Conservation (phyloP, 92 coral and sea anemone genomes). For the Epizoanthus scotinus region DNA sequence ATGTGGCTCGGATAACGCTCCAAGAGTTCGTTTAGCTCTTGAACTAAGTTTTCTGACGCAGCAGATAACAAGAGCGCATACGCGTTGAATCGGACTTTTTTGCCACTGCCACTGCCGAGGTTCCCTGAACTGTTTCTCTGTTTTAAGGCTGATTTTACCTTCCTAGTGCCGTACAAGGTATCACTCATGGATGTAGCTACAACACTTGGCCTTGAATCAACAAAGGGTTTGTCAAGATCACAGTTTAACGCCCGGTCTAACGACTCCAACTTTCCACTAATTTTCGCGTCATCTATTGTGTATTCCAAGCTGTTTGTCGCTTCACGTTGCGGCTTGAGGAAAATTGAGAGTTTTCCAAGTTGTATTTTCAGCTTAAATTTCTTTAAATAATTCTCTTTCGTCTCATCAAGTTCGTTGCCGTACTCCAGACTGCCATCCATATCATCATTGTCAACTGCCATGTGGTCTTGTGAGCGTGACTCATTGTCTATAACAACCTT, state of each 20-base stretch:
- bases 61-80: slow-evolving; percentile 17
- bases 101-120: not conserved
- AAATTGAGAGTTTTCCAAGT: not conserved
- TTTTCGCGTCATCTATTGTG: not conserved
- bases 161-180: not conserved
- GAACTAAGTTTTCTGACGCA: slow-evolving; percentile 20
- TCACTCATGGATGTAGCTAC: not conserved
- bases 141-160: not conserved
- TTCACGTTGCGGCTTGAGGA: not conserved
- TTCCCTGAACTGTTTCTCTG: not conserved
- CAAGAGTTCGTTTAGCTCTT: slow-evolving; percentile 14
- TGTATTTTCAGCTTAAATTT: no score
- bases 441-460: not conserved
- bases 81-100: not conserved
- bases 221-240: not conserved
- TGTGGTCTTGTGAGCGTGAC: not conserved
- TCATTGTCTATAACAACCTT: not conserved
- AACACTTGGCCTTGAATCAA: not conserved
- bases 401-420: not conserved
- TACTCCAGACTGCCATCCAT: not conserved
- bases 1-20: not conserved
- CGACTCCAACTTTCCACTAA: not conserved
- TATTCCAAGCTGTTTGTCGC: slow-evolving; percentile 12
- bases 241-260: not conserved
- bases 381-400: not conserved